Base-by-base conservation (phyloP, 2,888 invertebrate species). In the Drosophila infuscata region DNA sequence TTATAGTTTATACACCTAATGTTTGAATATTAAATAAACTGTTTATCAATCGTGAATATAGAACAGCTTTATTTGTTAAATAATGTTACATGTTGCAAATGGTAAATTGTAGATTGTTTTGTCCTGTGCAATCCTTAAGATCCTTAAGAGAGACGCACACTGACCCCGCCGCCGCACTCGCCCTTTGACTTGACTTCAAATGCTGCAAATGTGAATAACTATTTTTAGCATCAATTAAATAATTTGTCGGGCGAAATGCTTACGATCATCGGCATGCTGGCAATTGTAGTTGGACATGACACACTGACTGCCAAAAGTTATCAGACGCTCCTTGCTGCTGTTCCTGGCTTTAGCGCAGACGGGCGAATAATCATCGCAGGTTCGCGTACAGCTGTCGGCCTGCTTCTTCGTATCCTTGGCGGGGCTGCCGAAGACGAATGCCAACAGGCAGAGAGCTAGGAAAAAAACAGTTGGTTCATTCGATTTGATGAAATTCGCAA, bases 281-380 rank as follows among this genome's bases (percentile, higher is more conserved):
- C 93, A 93, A 70, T 93, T 93, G 81, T 92, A 93, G 48, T 91
- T 93, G 62, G 74, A 72, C 85, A 93, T 76, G 12, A 93, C 93
- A 59, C 93, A 93, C 3, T 81, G 66, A 58, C 77, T 93, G 43
- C 93, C 93, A 65, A 93, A 93, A 9, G 92, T 92, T 7, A 93
- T 17, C 0, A 92, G 79, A 35, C 91, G 90, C 59, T 92, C 92
- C 82, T 92, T 92, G 78, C 74, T 90, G 65, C 76, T 78, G 41
- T 84, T 90, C 72, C 91, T 92, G 38, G 91, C 88, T 54, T 83
- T 90, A 41, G 87, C 93, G 64, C 93, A 93, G 8, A 93, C 66
- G 1, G 93, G 93, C 0, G 87, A 87, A 68, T 92, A 93, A 1
- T 73, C 79, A 3, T 84, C 83, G 57, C 93, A 93, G 25, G 72